Conservation (phyloP, 2,113 vertebrate genomes). For the Triplophysa siluroides region DNA sequence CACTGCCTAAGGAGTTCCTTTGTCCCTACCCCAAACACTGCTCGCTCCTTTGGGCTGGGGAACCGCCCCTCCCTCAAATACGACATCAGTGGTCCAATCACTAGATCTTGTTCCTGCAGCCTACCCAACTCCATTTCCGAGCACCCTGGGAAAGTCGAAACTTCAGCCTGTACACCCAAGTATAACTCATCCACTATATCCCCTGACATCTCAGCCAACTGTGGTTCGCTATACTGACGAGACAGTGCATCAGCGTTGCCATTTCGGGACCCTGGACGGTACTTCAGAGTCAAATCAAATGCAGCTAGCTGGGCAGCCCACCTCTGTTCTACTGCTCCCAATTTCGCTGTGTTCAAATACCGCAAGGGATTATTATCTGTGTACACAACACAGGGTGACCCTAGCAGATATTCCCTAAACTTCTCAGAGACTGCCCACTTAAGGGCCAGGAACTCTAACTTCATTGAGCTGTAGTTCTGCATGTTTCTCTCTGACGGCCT, state of each 20-base stretch:
- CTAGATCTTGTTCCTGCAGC: neutral
- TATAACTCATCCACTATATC: neutral
- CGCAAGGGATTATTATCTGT: no score
- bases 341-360: no score
- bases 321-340: no score
- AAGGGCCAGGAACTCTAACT: neutral
- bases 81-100: neutral
- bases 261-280: constrained; percentile 23
- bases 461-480: neutral
- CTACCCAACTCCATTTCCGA: neutral
- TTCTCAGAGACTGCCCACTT: neutral
- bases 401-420: neutral
- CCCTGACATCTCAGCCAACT: neutral
- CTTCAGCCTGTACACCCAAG: neutral
- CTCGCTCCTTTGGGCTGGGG: neutral
- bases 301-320: no score
- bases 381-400: neutral
- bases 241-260: constrained; percentile 26
- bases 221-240: neutral
- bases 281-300: no score
- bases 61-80: neutral
- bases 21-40: neutral
- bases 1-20: neutral
- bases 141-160: neutral
- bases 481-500: constrained; percentile 13